Evolutionary conservation across 1,140 invertebrate species (phyloP).

Genomic region (Drosophila murphyi): DNA sequence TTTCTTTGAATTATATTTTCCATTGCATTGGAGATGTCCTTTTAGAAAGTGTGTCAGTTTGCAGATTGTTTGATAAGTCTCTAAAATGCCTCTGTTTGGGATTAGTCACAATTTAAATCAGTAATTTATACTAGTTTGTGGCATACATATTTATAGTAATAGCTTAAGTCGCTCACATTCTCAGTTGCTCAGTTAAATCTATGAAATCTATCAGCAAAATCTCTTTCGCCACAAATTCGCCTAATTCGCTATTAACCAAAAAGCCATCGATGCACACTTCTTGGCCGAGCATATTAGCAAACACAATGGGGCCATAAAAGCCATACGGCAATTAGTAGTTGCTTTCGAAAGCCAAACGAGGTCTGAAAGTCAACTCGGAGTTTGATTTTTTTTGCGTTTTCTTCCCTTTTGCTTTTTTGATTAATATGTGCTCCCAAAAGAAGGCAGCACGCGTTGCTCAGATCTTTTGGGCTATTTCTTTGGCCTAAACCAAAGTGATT

Average conservation of each 20-base stretch:
- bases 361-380: conserved; percentile 28
- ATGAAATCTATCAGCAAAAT: background rate
- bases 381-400: conserved; percentile 13
- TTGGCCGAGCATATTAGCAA: background rate
- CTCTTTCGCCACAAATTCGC: background rate
- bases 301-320: conserved; percentile 12
- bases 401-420: conserved; percentile 41
- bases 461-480: conserved; percentile 11
- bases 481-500: conserved; percentile 10
- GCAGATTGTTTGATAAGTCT: too few species aligned
- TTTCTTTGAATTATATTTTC: too few species aligned
- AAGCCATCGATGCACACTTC: background rate
- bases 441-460: conserved; percentile 39
- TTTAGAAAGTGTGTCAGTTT: too few species aligned
- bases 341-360: conserved; percentile 32
- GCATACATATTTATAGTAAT: background rate
- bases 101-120: too few species aligned
- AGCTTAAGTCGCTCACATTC: too few species aligned
- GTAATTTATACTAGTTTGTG: too few species aligned
- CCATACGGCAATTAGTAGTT: conserved; percentile 38
- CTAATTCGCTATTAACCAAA: background rate
- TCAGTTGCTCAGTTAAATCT: too few species aligned
- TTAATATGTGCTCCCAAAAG: conserved; percentile 57
- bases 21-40: too few species aligned
- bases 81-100: too few species aligned